These are phyloP conservation scores for Philantomba maxwellii DNA, from an alignment of 2,113 vertebrate species.

Conservation along the genomic window DNA sequence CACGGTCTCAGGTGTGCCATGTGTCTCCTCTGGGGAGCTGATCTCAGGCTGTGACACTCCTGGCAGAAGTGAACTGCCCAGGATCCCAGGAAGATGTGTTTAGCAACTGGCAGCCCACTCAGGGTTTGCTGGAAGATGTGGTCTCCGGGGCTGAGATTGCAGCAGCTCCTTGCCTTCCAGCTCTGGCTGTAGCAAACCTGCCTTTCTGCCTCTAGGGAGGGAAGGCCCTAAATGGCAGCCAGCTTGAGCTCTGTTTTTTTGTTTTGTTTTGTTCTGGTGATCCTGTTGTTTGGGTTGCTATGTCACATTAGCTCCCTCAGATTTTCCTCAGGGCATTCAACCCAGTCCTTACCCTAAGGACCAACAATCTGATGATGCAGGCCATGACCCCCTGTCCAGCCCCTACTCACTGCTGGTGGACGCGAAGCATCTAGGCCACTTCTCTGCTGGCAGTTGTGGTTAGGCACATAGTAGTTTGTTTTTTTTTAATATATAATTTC, in stretches of 20 bases:
- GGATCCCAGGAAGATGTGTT: neutral
- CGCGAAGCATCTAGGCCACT: fast-evolving
- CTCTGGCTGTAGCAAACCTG: neutral
- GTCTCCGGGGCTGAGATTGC: neutral
- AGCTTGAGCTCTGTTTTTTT: neutral
- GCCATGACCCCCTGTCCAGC: neutral
- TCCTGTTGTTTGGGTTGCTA: neutral
- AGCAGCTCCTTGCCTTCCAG: neutral
- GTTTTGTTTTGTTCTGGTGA: neutral
- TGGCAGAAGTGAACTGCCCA: neutral
- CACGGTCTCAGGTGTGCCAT: neutral
- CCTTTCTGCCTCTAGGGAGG: neutral
- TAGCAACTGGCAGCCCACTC: neutral
- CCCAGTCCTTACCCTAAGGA: neutral
- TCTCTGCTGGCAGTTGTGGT: neutral
- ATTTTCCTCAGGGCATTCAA: neutral
- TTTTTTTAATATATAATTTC: neutral
- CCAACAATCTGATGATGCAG: neutral
- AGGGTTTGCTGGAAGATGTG: neutral
- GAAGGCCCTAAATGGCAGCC: neutral
- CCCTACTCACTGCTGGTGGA: neutral
- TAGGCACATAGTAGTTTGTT: fast-evolving
- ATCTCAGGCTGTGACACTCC: neutral
- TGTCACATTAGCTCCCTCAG: neutral
- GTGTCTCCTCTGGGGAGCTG: neutral